Evolutionary conservation across 2,797 vertebrate species (phyloP), one percentile per base, ranked within the genome.

Genomic region (Sylvia borin): DNA sequence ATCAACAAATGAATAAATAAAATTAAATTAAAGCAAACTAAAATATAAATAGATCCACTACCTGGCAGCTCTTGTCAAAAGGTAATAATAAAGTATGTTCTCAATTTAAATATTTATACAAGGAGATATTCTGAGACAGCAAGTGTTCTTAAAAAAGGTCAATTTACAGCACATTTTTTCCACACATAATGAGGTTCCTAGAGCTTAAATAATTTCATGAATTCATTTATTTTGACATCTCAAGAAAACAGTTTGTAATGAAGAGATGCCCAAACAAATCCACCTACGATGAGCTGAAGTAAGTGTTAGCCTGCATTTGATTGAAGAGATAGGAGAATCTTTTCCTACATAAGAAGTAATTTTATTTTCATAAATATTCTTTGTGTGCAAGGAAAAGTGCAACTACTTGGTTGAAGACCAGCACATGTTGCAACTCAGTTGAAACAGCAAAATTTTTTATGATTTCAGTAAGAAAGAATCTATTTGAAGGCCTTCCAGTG

Each of bases 51-150:
- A 89, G 26, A 91, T 84, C 20, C 25, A 60, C 45, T 75, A 86
- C 74, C 72, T 94, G 78, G 60, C 55, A 94, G 66, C 48, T 96
- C 25, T 60, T 80, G 47, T 80, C 64, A 79, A 67, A 81, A 93
- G 7, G 24, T 81, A 84, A 75, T 53, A 85, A 80, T 71, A 74
- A 79, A 85, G 31, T 54, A 88, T 90, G 31, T 88, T 85, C n/a
- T 54, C 50, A 58, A 32, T 91, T 96, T 89, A 85, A 96, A 86
- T 91, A 94, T 96, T 96, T 96, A 90, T 70, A 57, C 20, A 83
- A 65, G 47, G 26, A 75, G 16, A 55, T 79, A 77, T 91, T 94
- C 57, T 77, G 65, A 82, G 47, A 87, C 45, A 85, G 54, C 42
- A 75, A 84, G 15, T 79, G 50, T 73, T 95, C 92, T 66, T 32